These are phyloP conservation scores for Columba livia DNA, from an alignment of 2,113 vertebrate genomes.

Conservation along the genomic window DNA sequence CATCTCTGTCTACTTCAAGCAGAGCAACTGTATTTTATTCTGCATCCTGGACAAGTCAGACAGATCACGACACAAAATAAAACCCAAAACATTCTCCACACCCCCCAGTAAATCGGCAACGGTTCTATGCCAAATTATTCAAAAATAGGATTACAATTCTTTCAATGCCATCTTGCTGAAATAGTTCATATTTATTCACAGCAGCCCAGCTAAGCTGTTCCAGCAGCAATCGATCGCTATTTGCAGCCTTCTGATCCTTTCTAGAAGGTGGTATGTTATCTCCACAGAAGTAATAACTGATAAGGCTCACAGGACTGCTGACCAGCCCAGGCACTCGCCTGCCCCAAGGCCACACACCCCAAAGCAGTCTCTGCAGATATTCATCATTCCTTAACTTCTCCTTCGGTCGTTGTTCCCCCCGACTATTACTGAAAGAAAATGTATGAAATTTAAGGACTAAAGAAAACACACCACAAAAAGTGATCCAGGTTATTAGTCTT, in stretches of 20 bases:
- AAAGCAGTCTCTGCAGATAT: neutral
- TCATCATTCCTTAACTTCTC: neutral
- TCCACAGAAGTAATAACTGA: neutral
- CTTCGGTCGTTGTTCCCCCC: neutral
- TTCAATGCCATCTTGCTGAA: slow-evolving; percentile 4
- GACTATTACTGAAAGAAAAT: neutral
- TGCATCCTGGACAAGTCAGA: neutral
- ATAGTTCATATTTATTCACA: neutral
- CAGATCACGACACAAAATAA: neutral
- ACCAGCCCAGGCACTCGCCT: neutral
- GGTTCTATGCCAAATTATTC: neutral
- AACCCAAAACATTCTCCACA: neutral
- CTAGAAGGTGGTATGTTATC: neutral
- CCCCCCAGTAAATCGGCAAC: neutral
- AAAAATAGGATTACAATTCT: slow-evolving; percentile 45
- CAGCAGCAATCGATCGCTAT: neutral
- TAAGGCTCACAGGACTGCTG: neutral
- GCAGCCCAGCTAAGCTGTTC: neutral
- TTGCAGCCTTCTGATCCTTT: neutral
- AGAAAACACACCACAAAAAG: neutral
- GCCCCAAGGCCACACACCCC: neutral
- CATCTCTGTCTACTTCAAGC: neutral
- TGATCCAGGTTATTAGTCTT: neutral
- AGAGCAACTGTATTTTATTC: neutral
- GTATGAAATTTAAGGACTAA: neutral